Percentiles rank a stretch among this genome's conserved stretches.
Evolutionary conservation across 2,113 vertebrate species (phyloP).

Genomic region (Cryptotis parvus): DNA sequence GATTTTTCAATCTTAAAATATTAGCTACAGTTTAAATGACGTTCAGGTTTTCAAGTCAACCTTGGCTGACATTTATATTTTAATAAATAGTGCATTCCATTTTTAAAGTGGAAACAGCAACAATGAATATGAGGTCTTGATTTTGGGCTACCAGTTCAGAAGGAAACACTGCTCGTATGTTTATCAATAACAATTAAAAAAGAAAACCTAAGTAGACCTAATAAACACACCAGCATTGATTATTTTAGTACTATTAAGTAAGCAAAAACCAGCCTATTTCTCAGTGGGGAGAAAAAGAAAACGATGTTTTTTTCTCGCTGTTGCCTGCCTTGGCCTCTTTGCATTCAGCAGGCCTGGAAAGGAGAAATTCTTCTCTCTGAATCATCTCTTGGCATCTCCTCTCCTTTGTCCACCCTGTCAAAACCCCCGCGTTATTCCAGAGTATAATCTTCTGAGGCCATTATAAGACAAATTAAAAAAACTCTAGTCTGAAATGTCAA

Average conservation of each 20-base stretch:
- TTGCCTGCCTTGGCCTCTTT: not conserved
- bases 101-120: conserved; percentile 42
- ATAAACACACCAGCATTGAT: not conserved
- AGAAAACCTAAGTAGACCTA: not conserved
- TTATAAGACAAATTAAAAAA: not conserved
- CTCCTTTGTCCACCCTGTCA: not conserved
- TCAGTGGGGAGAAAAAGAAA: not conserved
- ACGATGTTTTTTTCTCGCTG: not conserved
- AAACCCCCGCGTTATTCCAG: not conserved
- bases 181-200: too few species aligned
- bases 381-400: not conserved
- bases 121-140: not conserved
- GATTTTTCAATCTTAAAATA: conserved; percentile 46
- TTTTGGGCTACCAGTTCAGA: conserved; percentile 32
- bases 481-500: not conserved
- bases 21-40: conserved; percentile 1
- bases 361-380: conserved; percentile 22
- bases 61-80: conserved; percentile 13
- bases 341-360: not conserved
- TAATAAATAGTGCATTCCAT: not conserved
- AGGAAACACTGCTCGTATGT: not conserved
- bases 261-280: not conserved
- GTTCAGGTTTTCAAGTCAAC: conserved; percentile 1
- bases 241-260: not conserved
- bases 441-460: not conserved